phyloP scores from a whole-genome alignment of 2,113 vertebrate species.

The Vulpes ferrilata region DNA sequence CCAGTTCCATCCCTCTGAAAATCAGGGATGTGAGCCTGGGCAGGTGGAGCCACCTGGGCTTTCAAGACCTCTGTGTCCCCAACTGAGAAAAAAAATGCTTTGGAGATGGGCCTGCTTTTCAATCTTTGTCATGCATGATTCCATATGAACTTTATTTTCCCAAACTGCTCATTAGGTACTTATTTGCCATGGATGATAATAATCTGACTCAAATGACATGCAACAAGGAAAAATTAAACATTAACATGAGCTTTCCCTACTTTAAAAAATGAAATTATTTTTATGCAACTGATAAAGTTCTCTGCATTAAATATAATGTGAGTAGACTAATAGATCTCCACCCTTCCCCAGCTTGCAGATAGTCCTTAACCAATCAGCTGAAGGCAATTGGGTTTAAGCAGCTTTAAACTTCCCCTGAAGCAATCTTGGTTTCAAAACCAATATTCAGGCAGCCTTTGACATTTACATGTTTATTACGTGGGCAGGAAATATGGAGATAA shows the following conservation, averaged over 20 bases:
- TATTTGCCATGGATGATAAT: background rate
- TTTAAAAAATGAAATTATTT: constrained; percentile 17
- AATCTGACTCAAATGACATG: background rate
- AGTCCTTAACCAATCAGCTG: constrained; percentile 40
- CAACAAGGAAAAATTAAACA: constrained; percentile 41
- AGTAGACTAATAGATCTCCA: background rate
- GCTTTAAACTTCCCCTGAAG: constrained; percentile 68
- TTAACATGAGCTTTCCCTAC: background rate
- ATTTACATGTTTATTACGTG: constrained; percentile 65
- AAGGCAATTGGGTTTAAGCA: constrained; percentile 63
- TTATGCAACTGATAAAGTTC: background rate
- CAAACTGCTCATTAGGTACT: background rate
- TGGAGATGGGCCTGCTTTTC: background rate
- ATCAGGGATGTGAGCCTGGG: background rate
- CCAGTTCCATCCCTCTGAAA: background rate
- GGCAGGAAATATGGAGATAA: constrained; percentile 27
- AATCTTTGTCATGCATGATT: background rate
- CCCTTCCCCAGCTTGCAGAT: background rate
- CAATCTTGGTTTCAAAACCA: constrained; percentile 78
- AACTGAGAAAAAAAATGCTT: background rate
- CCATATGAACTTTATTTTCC: background rate
- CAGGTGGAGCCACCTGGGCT: background rate
- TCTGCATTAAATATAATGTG: constrained; percentile 9
- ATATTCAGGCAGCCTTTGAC: constrained; percentile 64
- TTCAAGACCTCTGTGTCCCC: background rate